phyloP scores from a whole-genome alignment of 30 jellyfish, hydroid and myxozoan genomes.

The Morbakka virulenta region DNA sequence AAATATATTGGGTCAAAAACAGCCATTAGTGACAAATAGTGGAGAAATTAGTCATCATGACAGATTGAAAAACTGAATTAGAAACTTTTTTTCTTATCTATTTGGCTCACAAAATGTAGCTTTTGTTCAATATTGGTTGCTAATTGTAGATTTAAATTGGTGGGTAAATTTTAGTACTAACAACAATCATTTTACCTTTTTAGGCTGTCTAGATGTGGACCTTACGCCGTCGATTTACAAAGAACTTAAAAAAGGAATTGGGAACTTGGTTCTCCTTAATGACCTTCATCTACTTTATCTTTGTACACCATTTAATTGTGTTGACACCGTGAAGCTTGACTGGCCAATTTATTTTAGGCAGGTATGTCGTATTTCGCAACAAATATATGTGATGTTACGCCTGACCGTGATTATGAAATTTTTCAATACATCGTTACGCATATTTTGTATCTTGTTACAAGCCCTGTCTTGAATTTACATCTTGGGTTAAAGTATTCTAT shows the following conservation, averaged over 20 bases:
- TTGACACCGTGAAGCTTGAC: conserved; percentile 47
- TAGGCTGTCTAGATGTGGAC: conserved; percentile 94
- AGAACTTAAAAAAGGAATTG: conserved; percentile 61
- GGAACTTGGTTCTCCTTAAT: conserved; percentile 46
- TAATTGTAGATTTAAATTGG: background rate
- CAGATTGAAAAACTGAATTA: no score
- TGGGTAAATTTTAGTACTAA: background rate
- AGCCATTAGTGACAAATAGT: no score
- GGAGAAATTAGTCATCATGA: no score
- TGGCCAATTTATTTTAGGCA: conserved; percentile 80
- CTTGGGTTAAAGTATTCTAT: background rate
- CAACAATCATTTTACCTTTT: background rate
- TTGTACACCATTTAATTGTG: conserved; percentile 81
- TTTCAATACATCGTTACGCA: no score
- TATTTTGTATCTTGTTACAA: no score
- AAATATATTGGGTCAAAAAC: no score
- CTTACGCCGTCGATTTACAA: conserved; percentile 49
- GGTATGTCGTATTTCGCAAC: conserved; percentile 15
- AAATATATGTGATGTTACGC: background rate
- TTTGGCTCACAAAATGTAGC: no score
- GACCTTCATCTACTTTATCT: conserved; percentile 91
- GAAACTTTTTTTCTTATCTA: no score
- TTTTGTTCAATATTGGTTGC: no score
- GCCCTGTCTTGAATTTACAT: no score
- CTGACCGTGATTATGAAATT: no score